These are phyloP conservation scores for Tiphia femorata DNA, from an alignment of 2,888 invertebrate genomes.

Conservation along the genomic window DNA sequence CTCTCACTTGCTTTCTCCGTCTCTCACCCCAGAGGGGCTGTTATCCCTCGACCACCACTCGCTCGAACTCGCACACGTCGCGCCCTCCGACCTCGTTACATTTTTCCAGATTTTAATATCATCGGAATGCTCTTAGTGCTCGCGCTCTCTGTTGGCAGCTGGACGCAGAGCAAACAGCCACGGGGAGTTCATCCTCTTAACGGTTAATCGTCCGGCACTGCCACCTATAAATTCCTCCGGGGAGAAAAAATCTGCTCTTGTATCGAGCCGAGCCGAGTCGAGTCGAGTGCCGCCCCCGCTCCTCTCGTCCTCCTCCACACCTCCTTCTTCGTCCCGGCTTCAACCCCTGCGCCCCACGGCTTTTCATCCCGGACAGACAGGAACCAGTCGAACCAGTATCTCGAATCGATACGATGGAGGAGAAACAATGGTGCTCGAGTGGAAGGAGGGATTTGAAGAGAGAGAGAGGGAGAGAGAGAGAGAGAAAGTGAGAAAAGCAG, in stretches of 20 bases:
- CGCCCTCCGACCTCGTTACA: too few relatives aligned
- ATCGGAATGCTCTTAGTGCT: too few relatives aligned
- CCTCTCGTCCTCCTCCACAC: too few relatives aligned
- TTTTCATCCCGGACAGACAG: constrained; percentile 34
- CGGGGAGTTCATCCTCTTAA: constrained; percentile 22
- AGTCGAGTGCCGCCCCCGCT: too few relatives aligned
- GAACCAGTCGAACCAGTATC: constrained; percentile 44
- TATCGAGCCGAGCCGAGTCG: constrained; percentile 11
- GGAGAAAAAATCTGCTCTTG: constrained; percentile 26
- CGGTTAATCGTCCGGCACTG: constrained; percentile 24
- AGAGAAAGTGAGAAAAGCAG: constrained; percentile 8
- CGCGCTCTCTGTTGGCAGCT: too few relatives aligned
- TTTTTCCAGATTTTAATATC: too few relatives aligned
- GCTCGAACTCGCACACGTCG: too few relatives aligned
- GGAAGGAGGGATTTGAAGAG: too few relatives aligned
- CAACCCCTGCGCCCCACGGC: constrained; percentile 2
- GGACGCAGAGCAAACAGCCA: too few relatives aligned
- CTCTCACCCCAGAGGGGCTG: too few relatives aligned
- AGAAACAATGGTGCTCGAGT: constrained; percentile 40
- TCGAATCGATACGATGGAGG: constrained; percentile 48
- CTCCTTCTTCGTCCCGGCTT: neutral
- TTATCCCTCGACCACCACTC: too few relatives aligned
- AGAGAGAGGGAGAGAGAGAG: constrained; percentile 8
- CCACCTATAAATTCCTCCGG: constrained; percentile 24
- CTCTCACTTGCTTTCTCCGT: too few relatives aligned